Evolutionary conservation across 2,113 vertebrate genomes (phyloP), one percentile per base, ranked within the genome.

Genomic region (Podocnemis expansa): DNA sequence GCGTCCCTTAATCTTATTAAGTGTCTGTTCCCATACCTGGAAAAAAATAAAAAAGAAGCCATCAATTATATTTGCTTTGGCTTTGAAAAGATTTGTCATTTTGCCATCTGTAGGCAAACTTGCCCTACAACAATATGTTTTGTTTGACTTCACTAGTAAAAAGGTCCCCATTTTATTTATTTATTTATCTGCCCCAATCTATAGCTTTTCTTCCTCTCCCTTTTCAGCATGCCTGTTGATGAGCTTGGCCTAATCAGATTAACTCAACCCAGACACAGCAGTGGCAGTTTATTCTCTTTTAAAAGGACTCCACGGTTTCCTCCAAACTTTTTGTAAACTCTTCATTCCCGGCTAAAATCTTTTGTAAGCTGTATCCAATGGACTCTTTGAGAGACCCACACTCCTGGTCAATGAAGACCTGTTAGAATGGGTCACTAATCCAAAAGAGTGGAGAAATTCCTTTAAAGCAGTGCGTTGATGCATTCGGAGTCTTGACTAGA

Each of bases 231-330:
- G 97, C 93, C 98, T 97, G 98, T 98, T 99, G 99, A 99, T 99
- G 98, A 99, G 98, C 98, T 98, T 98, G 98, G 98, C 98, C 98
- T 99, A 99, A 99, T 99, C 98, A 99, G 99, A 99, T 99, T 99
- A 99, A 98, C 98, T 98, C 98, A 98, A 98, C 98, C 98, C 98
- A 98, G 98, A 98, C 95, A 98, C 98, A 98, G 98, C 98, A 98
- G 97, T 93, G 91, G 98, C 98, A 98, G 98, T 99, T 99, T 98
- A 98, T 99, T 99, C 98, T 98, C 98, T 98, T 98, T 97, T 98
- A 98, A 98, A 98, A 98, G 98, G 98, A 96, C 96, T 98, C 97
- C 97, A 97, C 98, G 98, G 98, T 98, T 98, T 96, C 95, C 98
- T 98, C 94, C 98, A 98, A 97, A 98, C 98, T 97, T 98, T 98